These are phyloP conservation scores for Gerris lacustris DNA, from an alignment of 2,888 invertebrate species.

Conservation along the genomic window DNA sequence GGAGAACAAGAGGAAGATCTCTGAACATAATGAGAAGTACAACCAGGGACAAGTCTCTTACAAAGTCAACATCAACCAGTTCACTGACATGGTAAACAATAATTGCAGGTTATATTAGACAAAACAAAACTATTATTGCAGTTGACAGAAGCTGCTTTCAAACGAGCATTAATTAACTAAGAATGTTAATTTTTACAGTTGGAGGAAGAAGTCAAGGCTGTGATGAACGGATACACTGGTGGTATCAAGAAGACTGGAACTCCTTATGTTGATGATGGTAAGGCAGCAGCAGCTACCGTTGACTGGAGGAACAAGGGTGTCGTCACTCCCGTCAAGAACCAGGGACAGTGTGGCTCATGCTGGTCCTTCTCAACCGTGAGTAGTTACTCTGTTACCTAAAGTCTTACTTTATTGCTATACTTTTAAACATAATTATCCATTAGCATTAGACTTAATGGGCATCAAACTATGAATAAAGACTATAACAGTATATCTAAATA, in stretches of 20 bases:
- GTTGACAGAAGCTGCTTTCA: too few species aligned
- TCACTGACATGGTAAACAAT: conserved; percentile 31
- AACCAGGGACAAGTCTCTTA: conserved; percentile 35
- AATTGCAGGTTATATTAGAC: background rate
- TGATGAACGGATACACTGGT: conserved; percentile 7
- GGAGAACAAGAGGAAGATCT: conserved; percentile 33
- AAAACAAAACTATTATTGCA: too few species aligned
- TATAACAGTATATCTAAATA: too few species aligned
- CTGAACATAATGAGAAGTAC: conserved; percentile 35
- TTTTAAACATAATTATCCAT: too few species aligned
- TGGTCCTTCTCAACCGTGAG: conserved; percentile 83
- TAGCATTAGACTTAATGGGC: too few species aligned
- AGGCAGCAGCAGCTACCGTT: conserved; percentile 44
- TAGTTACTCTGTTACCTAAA: conserved; percentile 27
- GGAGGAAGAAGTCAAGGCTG: background rate
- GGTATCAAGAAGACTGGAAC: conserved; percentile 1
- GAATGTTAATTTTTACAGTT: background rate
- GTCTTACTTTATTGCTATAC: too few species aligned
- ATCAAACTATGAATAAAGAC: too few species aligned
- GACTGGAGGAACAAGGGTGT: conserved; percentile 79
- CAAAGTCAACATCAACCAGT: conserved; percentile 36
- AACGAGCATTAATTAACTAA: background rate
- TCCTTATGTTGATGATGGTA: background rate
- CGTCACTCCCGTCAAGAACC: conserved; percentile 79
- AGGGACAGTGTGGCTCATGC: conserved; percentile 61